Conservation (phyloP, 2,113 vertebrate species). For the Siphamia tubifer region DNA sequence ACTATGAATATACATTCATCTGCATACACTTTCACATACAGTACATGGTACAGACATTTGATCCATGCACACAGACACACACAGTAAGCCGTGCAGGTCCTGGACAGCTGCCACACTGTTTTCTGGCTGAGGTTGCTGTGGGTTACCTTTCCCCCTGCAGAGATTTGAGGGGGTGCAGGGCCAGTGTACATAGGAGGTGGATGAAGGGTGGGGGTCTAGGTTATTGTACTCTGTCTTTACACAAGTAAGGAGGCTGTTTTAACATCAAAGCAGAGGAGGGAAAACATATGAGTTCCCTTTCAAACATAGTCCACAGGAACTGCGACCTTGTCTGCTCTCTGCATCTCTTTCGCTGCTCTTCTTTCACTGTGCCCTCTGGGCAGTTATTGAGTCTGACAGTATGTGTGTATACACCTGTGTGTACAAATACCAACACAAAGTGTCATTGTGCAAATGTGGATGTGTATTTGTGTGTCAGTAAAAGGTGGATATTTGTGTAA, state of each 20-base stretch:
- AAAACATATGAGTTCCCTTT: conserved; percentile 64
- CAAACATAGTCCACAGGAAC: conserved; percentile 69
- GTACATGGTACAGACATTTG: background rate
- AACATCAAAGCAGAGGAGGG: conserved; percentile 70
- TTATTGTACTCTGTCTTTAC: conserved; percentile 64
- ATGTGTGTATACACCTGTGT: conserved; percentile 12
- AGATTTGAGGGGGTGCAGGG: conserved; percentile 41
- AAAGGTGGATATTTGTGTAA: background rate
- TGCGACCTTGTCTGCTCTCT: conserved; percentile 62
- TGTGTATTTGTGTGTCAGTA: background rate
- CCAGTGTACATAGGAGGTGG: conserved; percentile 23
- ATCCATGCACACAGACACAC: conserved; percentile 1
- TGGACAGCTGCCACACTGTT: conserved; percentile 70
- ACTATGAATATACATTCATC: no score
- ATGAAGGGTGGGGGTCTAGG: conserved; percentile 26
- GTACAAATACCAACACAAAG: background rate
- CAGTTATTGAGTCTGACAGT: conserved; percentile 11
- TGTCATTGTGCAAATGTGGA: conserved; percentile 12
- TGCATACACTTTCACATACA: no score
- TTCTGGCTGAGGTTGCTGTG: conserved; percentile 61
- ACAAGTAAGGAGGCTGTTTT: conserved; percentile 64
- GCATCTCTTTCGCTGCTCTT: conserved; percentile 47
- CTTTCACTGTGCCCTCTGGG: conserved; percentile 62
- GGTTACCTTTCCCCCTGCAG: conserved; percentile 65
- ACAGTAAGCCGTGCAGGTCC: conserved; percentile 15